phyloP scores from a whole-genome alignment of 1,140 invertebrate genomes.

The Drosophila sucinea region DNA sequence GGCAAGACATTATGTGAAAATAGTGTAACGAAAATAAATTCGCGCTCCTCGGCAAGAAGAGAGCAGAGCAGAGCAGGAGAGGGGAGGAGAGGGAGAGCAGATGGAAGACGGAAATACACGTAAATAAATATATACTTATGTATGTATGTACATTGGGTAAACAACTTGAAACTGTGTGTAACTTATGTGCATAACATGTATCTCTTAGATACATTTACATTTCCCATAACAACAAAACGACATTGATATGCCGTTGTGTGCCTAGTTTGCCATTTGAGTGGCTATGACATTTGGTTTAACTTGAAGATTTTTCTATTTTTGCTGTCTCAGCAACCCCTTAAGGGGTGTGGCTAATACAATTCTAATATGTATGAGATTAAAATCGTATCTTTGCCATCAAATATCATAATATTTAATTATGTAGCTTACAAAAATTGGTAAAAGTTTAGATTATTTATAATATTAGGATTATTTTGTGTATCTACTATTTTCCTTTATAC shows the following conservation, averaged over 20 bases:
- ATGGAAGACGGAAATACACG: constrained; percentile 4
- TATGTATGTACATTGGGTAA: neutral
- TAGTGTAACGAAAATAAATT: constrained; percentile 19
- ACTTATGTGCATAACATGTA: constrained; percentile 15
- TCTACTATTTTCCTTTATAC: no score
- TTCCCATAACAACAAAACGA: constrained; percentile 27
- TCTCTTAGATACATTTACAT: constrained; percentile 27
- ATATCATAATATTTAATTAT: no score
- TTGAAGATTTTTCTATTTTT: neutral
- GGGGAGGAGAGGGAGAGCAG: neutral
- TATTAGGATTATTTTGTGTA: no score
- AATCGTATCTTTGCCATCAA: no score
- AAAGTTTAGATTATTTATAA: no score
- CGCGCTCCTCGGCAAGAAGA: neutral
- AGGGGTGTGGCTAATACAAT: no score
- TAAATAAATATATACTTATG: neutral
- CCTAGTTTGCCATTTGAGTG: constrained; percentile 12
- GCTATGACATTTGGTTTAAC: constrained; percentile 7
- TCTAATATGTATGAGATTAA: no score
- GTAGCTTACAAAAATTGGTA: no score
- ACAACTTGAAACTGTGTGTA: constrained; percentile 24
- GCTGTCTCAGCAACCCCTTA: neutral
- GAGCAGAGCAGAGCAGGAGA: neutral
- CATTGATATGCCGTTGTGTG: constrained; percentile 13
- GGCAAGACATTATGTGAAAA: constrained; percentile 27